These are phyloP conservation scores for Caenorhabditis virilis DNA, from an alignment of 2,888 invertebrate species.

Conservation along the genomic window DNA sequence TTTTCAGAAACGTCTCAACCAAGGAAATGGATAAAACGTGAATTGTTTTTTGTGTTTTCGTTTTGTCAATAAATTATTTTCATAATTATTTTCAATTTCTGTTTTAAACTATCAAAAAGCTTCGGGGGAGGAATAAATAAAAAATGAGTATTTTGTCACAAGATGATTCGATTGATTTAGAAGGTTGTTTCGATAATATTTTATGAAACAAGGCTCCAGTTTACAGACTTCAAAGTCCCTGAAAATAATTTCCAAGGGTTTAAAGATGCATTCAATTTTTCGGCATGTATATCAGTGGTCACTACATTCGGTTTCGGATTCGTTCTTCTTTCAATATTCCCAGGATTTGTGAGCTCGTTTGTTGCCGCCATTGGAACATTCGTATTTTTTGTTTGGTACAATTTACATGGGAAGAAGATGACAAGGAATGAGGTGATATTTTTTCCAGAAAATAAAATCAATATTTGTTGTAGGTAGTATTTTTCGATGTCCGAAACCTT, in stretches of 20 bases:
- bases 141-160: too few relatives aligned
- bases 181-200: not conserved
- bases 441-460: not conserved
- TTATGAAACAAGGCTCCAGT: not conserved
- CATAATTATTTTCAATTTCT: too few relatives aligned
- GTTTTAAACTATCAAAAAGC: too few relatives aligned
- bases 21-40: too few relatives aligned
- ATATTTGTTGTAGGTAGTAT: constrained; percentile 9
- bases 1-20: too few relatives aligned
- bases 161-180: not conserved
- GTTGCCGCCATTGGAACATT: constrained; percentile 6
- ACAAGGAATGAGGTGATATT: constrained; percentile 27
- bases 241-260: constrained; percentile 14
- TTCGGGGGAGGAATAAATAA: too few relatives aligned
- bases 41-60: too few relatives aligned
- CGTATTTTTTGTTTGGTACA: constrained; percentile 9
- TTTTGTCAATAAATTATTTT: too few relatives aligned
- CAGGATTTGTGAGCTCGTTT: constrained; percentile 2
- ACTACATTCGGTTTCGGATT: constrained; percentile 13
- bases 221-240: not conserved
- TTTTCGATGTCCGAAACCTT: constrained; percentile 21
- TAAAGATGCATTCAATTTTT: constrained; percentile 14
- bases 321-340: constrained; percentile 6
- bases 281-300: constrained; percentile 1
- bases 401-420: constrained; percentile 12